phyloP scores from a whole-genome alignment of 2,888 invertebrate genomes.

The Stegophylla sp. region DNA sequence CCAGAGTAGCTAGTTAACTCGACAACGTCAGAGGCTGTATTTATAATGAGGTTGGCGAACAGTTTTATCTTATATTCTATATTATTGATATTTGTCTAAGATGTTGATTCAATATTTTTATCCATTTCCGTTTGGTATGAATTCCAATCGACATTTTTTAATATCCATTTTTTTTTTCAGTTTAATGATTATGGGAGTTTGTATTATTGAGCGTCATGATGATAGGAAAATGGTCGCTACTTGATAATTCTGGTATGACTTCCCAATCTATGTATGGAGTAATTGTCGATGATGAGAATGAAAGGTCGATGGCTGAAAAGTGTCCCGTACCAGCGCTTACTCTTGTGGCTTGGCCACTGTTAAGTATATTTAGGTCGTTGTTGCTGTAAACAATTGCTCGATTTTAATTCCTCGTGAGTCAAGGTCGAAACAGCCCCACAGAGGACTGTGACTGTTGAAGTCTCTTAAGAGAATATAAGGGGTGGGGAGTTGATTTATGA shows the following conservation, averaged over 20 bases:
- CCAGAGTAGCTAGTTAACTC: slow-evolving; percentile 1
- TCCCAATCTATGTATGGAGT: slow-evolving; percentile 26
- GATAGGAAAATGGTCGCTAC: slow-evolving; percentile 7
- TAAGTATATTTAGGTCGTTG: slow-evolving; percentile 28
- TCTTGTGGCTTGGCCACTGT: slow-evolving; percentile 29
- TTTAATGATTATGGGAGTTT: neutral
- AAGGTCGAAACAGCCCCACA: neutral
- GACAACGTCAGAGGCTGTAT: neutral
- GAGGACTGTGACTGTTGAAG: slow-evolving; percentile 25
- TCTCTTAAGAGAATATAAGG: slow-evolving; percentile 24
- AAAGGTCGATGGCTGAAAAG: slow-evolving; percentile 24
- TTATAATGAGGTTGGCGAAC: slow-evolving; percentile 5
- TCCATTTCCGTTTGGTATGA: neutral
- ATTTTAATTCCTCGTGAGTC: slow-evolving; percentile 7
- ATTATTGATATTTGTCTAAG: slow-evolving; percentile 9
- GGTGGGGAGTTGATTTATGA: slow-evolving; percentile 9
- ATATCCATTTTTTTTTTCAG: no score
- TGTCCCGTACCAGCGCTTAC: neutral
- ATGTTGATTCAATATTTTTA: slow-evolving; percentile 11
- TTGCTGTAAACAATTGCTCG: slow-evolving; percentile 21
- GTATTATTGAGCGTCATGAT: slow-evolving; percentile 11
- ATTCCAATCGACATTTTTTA: no score
- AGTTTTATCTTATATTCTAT: slow-evolving; percentile 3
- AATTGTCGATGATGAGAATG: slow-evolving; percentile 22
- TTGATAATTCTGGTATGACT: slow-evolving; percentile 26